These are phyloP conservation scores for Drosophila persimilis DNA, from an alignment of 1,140 invertebrate genomes.

Conservation along the genomic window DNA sequence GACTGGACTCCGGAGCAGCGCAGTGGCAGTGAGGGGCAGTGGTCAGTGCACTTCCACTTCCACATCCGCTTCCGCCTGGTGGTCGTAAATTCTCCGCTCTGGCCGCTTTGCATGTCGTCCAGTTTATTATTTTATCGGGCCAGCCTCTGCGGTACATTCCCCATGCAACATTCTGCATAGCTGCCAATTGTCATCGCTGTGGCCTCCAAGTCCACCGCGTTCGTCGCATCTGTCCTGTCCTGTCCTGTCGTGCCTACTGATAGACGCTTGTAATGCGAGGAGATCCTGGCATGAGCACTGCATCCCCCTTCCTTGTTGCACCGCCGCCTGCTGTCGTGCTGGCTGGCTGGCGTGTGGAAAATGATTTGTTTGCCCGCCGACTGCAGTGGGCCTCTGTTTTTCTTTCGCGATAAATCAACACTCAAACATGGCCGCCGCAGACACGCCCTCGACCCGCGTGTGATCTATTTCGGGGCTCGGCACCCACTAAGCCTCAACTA, in stretches of 20 bases:
- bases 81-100: slow-evolving; percentile 31
- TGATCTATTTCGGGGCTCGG: background rate
- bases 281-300: slow-evolving; percentile 12
- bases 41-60: slow-evolving; percentile 55
- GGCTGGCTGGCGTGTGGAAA: slow-evolving; percentile 14
- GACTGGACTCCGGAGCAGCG: too few relatives aligned
- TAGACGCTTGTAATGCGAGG: slow-evolving; percentile 1
- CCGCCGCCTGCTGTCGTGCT: too few relatives aligned
- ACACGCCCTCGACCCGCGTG: background rate
- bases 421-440: slow-evolving; percentile 5
- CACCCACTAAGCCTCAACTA: slow-evolving; percentile 6
- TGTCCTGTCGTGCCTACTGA: slow-evolving; percentile 7
- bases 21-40: background rate
- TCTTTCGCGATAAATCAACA: slow-evolving; percentile 55
- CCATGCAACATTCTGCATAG: slow-evolving; percentile 13
- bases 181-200: slow-evolving; percentile 44
- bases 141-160: slow-evolving; percentile 20
- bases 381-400: slow-evolving; percentile 15
- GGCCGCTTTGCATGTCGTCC: slow-evolving; percentile 46
- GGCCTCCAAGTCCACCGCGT: slow-evolving; percentile 8
- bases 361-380: slow-evolving; percentile 59
- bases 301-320: background rate
- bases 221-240: slow-evolving; percentile 13
- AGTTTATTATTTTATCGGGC: slow-evolving; percentile 58
- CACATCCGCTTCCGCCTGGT: slow-evolving; percentile 24